Evolutionary conservation across 2,888 invertebrate genomes (phyloP).

Genomic region (Drosophila acutilabella): DNA sequence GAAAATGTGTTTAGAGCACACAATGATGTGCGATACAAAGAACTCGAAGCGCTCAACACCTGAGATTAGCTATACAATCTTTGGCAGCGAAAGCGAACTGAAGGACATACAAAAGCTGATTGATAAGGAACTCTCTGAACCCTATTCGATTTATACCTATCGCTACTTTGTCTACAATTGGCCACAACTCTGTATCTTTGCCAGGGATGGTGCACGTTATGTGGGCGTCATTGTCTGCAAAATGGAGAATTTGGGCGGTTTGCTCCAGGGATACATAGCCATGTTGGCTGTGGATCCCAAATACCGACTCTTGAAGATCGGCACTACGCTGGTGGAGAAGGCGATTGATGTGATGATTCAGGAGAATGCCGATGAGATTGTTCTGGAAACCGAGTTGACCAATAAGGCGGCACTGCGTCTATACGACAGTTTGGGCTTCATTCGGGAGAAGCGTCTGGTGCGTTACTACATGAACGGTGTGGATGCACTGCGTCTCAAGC

Average conservation of each 20-base stretch:
- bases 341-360: conserved; percentile 93
- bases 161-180: conserved; percentile 73
- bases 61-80: conserved; percentile 29
- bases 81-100: conserved; percentile 51
- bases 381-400: conserved; percentile 99
- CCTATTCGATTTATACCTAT: conserved; percentile 72
- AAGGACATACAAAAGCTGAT: conserved; percentile 45
- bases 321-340: conserved; percentile 51
- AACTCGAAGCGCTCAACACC: conserved; percentile 80
- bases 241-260: conserved; percentile 14
- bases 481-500: conserved; percentile 97
- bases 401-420: conserved; percentile 97
- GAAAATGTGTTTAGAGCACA: conserved; percentile 11
- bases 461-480: conserved; percentile 99
- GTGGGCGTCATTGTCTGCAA: conserved; percentile 71
- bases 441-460: conserved; percentile 98
- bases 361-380: conserved; percentile 98
- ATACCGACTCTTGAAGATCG: conserved; percentile 56
- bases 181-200: conserved; percentile 66
- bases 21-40: conserved; percentile 27
- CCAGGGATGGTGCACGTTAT: conserved; percentile 48
- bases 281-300: conserved; percentile 68
- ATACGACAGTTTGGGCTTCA: conserved; percentile 99
- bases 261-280: conserved; percentile 59
- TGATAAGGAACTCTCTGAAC: conserved; percentile 62